Percentiles rank a stretch among this genome's conserved stretches.
These are phyloP conservation scores for Lamprotornis superbus DNA, from an alignment of 2,113 vertebrate genomes.

Conservation along the genomic window DNA sequence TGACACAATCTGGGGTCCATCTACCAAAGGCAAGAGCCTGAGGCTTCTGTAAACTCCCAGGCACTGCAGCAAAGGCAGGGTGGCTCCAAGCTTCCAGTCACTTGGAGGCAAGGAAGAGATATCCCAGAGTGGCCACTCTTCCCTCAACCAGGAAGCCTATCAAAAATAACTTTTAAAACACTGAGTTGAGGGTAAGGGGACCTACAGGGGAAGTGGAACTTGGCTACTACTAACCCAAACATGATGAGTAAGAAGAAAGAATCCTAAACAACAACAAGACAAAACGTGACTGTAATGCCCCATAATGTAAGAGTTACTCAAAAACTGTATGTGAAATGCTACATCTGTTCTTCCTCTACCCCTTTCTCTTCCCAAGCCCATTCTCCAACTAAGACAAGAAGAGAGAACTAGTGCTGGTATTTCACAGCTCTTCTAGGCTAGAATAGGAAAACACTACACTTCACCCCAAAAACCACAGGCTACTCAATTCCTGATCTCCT, in stretches of 20 bases:
- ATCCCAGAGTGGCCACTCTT: neutral
- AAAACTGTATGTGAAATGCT: slow-evolving; percentile 40
- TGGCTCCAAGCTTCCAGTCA: neutral
- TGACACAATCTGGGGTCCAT: neutral
- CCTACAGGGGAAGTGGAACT: neutral
- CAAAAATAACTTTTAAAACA: neutral
- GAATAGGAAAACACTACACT: neutral
- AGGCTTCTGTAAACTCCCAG: neutral
- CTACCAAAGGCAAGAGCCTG: neutral
- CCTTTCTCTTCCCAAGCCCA: neutral
- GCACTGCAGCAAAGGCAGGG: neutral
- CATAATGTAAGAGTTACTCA: slow-evolving; percentile 22
- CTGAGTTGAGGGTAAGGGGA: neutral
- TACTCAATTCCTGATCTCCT: neutral
- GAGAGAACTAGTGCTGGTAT: neutral
- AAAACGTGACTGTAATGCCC: slow-evolving; percentile 20
- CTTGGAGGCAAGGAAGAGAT: neutral
- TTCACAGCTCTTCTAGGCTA: neutral
- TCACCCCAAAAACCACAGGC: neutral
- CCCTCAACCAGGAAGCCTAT: neutral
- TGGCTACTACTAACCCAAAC: neutral
- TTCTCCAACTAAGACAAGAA: neutral
- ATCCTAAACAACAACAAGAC: neutral
- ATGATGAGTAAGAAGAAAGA: neutral
- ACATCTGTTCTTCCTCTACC: slow-evolving; percentile 26